A percentile compares a stretch with the other conserved stretches of the same genome.
Evolutionary conservation across 2,888 invertebrate genomes (phyloP).

Genomic region (Phortica okadai): DNA sequence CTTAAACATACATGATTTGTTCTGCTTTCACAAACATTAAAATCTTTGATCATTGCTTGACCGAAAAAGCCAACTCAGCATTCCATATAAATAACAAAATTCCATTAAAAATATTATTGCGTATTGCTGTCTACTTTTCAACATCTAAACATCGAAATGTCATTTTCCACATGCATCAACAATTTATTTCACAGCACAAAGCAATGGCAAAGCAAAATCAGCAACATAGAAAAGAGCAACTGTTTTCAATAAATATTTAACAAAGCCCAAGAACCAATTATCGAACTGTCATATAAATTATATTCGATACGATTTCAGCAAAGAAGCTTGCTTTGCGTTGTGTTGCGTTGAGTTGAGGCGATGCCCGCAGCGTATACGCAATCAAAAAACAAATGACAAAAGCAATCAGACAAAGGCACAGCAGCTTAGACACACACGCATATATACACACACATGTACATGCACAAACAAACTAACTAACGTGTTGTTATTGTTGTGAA

Average conservation of each 20-base stretch:
- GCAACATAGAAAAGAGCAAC: constrained; percentile 2
- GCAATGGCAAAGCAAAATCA: not conserved
- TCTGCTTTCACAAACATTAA: too few relatives aligned
- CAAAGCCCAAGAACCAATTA: constrained; percentile 18
- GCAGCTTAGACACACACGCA: not conserved
- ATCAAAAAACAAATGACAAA: constrained; percentile 68
- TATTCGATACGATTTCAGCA: constrained; percentile 9
- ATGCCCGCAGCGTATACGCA: constrained; percentile 58
- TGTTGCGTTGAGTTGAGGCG: not conserved
- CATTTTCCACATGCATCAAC: not conserved
- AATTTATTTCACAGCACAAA: not conserved
- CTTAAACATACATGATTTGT: too few relatives aligned
- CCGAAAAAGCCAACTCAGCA: too few relatives aligned
- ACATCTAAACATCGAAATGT: too few relatives aligned
- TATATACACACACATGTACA: not conserved
- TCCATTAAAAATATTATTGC: too few relatives aligned
- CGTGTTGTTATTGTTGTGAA: not conserved
- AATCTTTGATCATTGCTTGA: too few relatives aligned
- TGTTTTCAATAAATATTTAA: constrained; percentile 13
- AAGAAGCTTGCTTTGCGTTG: not conserved
- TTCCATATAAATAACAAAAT: too few relatives aligned
- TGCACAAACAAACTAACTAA: constrained; percentile 36
- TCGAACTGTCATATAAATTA: constrained; percentile 31
- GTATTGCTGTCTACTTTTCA: too few relatives aligned
- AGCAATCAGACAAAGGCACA: constrained; percentile 66